Base-by-base conservation (phyloP, 1,140 invertebrate species). In the Charaxes varanes region DNA sequence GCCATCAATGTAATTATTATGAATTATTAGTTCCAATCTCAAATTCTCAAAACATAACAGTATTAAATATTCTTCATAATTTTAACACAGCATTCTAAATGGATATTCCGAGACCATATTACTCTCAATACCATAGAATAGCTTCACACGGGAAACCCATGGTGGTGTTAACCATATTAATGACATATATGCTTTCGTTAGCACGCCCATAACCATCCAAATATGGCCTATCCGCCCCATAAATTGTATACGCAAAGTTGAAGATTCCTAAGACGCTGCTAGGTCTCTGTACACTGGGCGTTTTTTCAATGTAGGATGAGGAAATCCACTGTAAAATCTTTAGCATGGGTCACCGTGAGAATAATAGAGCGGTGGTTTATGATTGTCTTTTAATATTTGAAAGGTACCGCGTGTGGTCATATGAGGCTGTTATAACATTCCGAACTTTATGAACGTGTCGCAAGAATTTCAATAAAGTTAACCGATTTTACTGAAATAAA, bases 111-210 rank as follows among this genome's bases (percentile, higher is more conserved):
- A 21, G 12, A n/a, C 13, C 23, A 55, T 31, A 43, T 47, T 31
- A 40, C 22, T 31, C 38, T 47, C 42, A 28, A 47, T 46, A 45
- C 45, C 15, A 33, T n/a, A 22, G 41, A 55, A 49, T 51, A 52
- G 41, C 57, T 72, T 72, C 69, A 72, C 69, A 72, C 69, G 69
- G 69, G 69, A 69, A 72, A 60, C 51, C 32, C 13, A 15, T 14
- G 10, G 12, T 35, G 40, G 63, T 63, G 69, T 62, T 72, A 67
- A 73, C 62, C 36, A 67, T 60, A 73, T 73, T 69, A 73, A 73
- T 63, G 53, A 55, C 54, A 59, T 46, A 63, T 62, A 60, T 32
- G 46, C 57, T 59, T 35, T 19, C 48, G 42, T 62, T 70, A 70
- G 58, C 66, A 55, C 51, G 26, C 30, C 18, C 35, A 40, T 37